phyloP scores from a whole-genome alignment of 2,113 vertebrate genomes.

The Emydocephalus ijimae region DNA sequence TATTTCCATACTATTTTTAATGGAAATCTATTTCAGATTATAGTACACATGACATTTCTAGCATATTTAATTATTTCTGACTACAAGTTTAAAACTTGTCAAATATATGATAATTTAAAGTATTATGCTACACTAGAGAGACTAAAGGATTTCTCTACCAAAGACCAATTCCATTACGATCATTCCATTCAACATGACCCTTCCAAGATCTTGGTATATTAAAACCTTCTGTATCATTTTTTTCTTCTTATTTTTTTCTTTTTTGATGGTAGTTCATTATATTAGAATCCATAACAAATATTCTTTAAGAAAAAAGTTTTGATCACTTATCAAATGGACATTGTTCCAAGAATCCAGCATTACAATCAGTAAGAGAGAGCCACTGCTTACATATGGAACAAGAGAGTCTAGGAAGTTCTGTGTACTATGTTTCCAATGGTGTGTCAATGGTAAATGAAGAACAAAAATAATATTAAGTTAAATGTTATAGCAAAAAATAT shows the following conservation, averaged over 20 bases:
- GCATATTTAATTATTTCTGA: background rate
- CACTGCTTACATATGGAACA: background rate
- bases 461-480: conserved; percentile 23
- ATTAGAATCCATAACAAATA: background rate
- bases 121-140: background rate
- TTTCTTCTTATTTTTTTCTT: background rate
- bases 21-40: background rate
- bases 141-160: background rate
- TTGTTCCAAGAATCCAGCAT: background rate
- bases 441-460: background rate
- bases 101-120: background rate
- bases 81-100: background rate
- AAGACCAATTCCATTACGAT: background rate
- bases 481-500: conserved; percentile 37
- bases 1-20: background rate
- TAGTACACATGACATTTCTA: background rate
- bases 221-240: background rate
- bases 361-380: background rate
- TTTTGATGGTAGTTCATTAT: background rate
- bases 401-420: background rate
- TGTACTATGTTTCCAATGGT: background rate
- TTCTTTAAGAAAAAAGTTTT: background rate
- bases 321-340: background rate
- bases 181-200: background rate
- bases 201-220: background rate